Evolutionary conservation across 1,140 invertebrate species (phyloP).

Genomic region (Akabosia matsudoensis): DNA sequence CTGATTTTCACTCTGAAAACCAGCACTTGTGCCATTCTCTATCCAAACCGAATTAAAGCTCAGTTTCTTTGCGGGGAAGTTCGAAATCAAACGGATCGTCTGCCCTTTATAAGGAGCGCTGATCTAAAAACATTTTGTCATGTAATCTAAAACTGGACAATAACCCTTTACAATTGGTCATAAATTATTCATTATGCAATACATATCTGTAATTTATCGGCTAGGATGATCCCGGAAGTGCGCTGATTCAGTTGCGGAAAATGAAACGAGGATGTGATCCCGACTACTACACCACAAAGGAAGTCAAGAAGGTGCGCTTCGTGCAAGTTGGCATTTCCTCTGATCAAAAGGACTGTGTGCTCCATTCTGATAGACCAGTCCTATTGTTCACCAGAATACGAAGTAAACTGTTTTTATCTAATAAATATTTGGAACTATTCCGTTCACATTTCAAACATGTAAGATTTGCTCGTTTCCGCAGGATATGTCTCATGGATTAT

Average conservation of each 20-base stretch:
- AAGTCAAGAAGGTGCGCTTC: constrained; percentile 24
- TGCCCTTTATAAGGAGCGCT: not conserved
- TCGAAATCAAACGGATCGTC: not conserved
- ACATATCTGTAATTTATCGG: too few species aligned
- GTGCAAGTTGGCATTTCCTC: constrained; percentile 29
- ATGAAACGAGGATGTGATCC: constrained; percentile 26
- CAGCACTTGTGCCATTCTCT: not conserved
- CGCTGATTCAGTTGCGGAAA: constrained; percentile 24
- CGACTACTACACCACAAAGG: not conserved
- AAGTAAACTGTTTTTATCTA: too few species aligned
- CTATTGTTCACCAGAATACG: constrained; percentile 24
- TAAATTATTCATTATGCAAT: too few species aligned
- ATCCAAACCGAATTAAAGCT: constrained; percentile 30
- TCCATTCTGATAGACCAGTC: constrained; percentile 7
- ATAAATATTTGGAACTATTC: too few species aligned
- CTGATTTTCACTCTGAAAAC: constrained; percentile 17
- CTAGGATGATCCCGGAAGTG: constrained; percentile 28
- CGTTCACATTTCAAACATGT: too few species aligned
- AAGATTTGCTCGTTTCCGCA: not conserved
- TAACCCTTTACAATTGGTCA: not conserved
- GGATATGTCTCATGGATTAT: constrained; percentile 20
- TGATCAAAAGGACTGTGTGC: constrained; percentile 11
- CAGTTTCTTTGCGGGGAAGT: constrained; percentile 30
- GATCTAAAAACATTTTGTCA: constrained; percentile 3
- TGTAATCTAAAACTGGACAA: not conserved